Base-by-base conservation (phyloP, 2,113 vertebrate genomes). In the Amphiprion percula region DNA sequence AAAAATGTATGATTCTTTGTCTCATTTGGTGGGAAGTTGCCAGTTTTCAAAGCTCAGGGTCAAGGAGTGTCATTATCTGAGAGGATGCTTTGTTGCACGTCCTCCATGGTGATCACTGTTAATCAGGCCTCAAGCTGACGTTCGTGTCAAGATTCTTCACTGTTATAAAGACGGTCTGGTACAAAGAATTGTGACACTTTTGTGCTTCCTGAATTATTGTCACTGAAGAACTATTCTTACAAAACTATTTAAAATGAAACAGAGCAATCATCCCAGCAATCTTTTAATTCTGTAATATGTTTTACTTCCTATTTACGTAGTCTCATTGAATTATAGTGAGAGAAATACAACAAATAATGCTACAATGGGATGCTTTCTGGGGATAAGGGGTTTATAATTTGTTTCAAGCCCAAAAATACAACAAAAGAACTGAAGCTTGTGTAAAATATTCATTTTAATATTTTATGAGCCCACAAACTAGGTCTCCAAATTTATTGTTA, bases 381-480 rank as follows among this genome's bases (percentile, higher is more conserved):
- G 83, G 74, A 81, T 87, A 41, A 71, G 66, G 33, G 11, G 16
- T 69, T 68, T 56, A 52, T 84, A 77, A 88, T 89, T 87, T 39
- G 21, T 68, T 71, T 83, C 68, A 86, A 76, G 84, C 46, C 23
- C 6, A n/a, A 79, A 69, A 62, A 76, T 10, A n/a, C 50, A 82
- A 62, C 68, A 71, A 74, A 86, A 88, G 67, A 83, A 50, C 23
- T 55, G 28, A 67, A 69, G 76, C 77, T 87, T 59, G 56, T 76
- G 68, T 56, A 41, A 67, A 86, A 78, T 82, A 82, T 89, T 65
- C 50, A 50, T 58, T 87, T 80, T 58, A 81, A 86, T 89, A 84
- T 84, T 87, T 87, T 37, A 93, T 82, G 70, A 83, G 61, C 67
- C 70, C 54, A 79, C 65, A 85, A 83, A 87, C 47, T 52, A 16